Evolutionary conservation across 53 echinoderm and acorn worm genomes (phyloP).

Genomic region (Zoroaster sp.): DNA sequence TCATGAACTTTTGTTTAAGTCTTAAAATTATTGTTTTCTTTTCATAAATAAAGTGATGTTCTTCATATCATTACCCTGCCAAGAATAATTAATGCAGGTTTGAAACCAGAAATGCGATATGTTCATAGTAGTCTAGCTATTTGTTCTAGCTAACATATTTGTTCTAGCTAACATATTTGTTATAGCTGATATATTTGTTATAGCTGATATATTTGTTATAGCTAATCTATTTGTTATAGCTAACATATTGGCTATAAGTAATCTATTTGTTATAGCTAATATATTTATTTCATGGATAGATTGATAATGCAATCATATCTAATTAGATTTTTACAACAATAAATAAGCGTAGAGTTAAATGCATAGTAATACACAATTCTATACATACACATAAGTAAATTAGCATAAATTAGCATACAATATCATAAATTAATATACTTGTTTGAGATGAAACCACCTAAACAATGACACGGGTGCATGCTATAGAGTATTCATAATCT

Average conservation of each 20-base stretch:
- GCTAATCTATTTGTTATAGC: too few species aligned
- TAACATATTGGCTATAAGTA: too few species aligned
- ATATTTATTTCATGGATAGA: background rate
- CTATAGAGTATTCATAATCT: background rate
- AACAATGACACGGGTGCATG: background rate
- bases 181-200: too few species aligned
- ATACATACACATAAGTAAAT: background rate
- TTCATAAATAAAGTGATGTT: background rate
- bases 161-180: too few species aligned
- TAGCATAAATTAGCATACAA: background rate
- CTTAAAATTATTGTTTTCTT: background rate
- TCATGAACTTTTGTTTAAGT: background rate
- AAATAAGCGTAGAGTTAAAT: background rate
- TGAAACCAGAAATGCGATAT: background rate
- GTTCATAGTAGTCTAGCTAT: background rate
- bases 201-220: too few species aligned
- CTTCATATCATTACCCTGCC: background rate
- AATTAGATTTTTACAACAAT: background rate
- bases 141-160: too few species aligned
- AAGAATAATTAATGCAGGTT: background rate
- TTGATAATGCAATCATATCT: background rate
- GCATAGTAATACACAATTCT: background rate
- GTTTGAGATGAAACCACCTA: too few species aligned
- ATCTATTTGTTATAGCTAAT: too few species aligned
- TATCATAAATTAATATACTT: too few species aligned